These are phyloP conservation scores for Sussaba pulchella DNA, from an alignment of 2,888 invertebrate species.

Conservation along the genomic window DNA sequence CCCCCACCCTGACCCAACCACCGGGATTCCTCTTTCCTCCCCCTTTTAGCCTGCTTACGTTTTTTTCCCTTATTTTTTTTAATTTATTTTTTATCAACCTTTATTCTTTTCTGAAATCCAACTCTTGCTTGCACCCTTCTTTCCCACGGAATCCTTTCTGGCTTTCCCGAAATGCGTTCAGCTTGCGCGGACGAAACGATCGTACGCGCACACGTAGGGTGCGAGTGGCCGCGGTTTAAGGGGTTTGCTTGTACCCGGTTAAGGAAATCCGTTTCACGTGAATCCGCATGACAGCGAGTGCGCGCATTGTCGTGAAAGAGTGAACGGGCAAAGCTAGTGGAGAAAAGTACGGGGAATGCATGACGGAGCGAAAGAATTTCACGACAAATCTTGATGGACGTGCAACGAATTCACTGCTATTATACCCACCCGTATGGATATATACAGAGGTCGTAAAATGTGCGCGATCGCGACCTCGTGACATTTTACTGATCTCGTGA, in stretches of 20 bases:
- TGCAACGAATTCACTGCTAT: constrained; percentile 67
- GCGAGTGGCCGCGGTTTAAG: constrained; percentile 51
- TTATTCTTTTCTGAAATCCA: constrained; percentile 74
- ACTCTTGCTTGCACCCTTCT: constrained; percentile 79
- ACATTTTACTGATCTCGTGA: constrained; percentile 16
- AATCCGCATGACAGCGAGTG: constrained; percentile 50
- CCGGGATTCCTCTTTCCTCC: constrained; percentile 49
- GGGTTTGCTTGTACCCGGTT: constrained; percentile 58
- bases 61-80: constrained; percentile 37
- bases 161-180: constrained; percentile 78
- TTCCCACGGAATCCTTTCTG: constrained; percentile 83
- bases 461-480: constrained; percentile 9
- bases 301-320: constrained; percentile 69
- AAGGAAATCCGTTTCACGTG: constrained; percentile 68
- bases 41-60: constrained; percentile 58
- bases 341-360: constrained; percentile 47
- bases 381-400: constrained; percentile 79
- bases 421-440: neutral
- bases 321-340: constrained; percentile 35
- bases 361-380: constrained; percentile 53
- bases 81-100: constrained; percentile 44
- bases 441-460: neutral
- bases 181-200: constrained; percentile 49
- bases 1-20: constrained; percentile 15
- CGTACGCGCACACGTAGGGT: constrained; percentile 32